Evolutionary conservation across 2,888 invertebrate genomes (phyloP).

Genomic region (Drosophila mimetica): DNA sequence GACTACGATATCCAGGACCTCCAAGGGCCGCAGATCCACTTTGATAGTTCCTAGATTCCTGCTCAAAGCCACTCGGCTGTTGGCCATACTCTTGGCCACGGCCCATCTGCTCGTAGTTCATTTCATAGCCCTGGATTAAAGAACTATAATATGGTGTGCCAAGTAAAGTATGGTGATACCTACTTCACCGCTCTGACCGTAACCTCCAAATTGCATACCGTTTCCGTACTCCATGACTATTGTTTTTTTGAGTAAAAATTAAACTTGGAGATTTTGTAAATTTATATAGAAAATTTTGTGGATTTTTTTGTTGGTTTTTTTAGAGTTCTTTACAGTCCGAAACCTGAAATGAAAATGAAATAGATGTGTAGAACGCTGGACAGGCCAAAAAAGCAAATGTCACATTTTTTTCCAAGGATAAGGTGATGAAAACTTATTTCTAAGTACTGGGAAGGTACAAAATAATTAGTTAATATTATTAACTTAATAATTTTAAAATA

Average conservation of each 20-base stretch:
- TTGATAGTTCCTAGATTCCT: conserved; percentile 51
- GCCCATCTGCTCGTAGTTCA: conserved; percentile 24
- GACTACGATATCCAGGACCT: conserved; percentile 67
- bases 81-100: conserved; percentile 37
- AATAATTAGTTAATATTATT: too few species aligned
- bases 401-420: conserved; percentile 9
- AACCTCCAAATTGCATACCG: conserved; percentile 55
- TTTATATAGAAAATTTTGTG: conserved; percentile 16
- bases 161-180: neutral
- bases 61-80: conserved; percentile 43
- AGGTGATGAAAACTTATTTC: conserved; percentile 4
- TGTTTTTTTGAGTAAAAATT: conserved; percentile 4
- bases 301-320: conserved; percentile 21
- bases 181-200: conserved; percentile 56
- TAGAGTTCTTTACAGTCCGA: conserved; percentile 52
- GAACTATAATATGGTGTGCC: too few species aligned
- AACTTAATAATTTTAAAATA: too few species aligned
- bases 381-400: neutral
- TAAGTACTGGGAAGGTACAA: too few species aligned
- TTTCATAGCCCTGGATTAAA: conserved; percentile 19
- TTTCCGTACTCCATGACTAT: conserved; percentile 58
- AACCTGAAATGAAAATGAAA: conserved; percentile 43
- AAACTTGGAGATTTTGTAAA: conserved; percentile 5
- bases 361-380: neutral
- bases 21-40: conserved; percentile 54